A percentile compares a stretch with the other conserved stretches of the same genome.
These are phyloP conservation scores for Atta cephalotes DNA, from an alignment of 1,140 invertebrate species.

Conservation along the genomic window DNA sequence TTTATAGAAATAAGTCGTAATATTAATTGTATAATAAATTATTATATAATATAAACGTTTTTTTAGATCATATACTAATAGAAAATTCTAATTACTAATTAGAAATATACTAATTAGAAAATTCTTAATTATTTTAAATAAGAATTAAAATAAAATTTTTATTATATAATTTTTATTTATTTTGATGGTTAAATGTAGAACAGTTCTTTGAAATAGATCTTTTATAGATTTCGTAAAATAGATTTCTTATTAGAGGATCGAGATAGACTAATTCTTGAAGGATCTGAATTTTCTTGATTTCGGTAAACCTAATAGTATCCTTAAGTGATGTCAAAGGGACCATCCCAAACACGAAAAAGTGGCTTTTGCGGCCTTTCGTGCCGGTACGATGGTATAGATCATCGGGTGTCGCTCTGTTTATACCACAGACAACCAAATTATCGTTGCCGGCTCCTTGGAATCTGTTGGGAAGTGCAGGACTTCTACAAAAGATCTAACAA, in stretches of 20 bases:
- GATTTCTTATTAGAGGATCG: background rate
- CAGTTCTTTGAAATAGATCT: too few relatives aligned
- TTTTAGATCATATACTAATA: background rate
- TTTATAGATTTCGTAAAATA: background rate
- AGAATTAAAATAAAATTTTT: background rate
- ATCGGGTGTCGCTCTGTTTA: slow-evolving; percentile 85
- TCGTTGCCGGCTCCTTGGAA: slow-evolving; percentile 75
- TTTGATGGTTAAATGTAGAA: background rate
- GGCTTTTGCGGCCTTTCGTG: slow-evolving; percentile 82
- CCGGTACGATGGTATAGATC: slow-evolving; percentile 80
- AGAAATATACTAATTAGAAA: background rate
- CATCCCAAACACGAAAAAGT: slow-evolving; percentile 74
- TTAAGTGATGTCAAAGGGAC: slow-evolving; percentile 45
- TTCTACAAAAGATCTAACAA: slow-evolving; percentile 72
- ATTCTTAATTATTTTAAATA: background rate
- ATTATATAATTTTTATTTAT: background rate
- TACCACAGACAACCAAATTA: slow-evolving; percentile 86
- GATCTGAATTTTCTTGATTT: slow-evolving; percentile 9
- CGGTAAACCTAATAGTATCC: background rate
- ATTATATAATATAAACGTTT: background rate
- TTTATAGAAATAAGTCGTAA: background rate
- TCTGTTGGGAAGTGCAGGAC: slow-evolving; percentile 83
- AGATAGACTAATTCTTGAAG: background rate
- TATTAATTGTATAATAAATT: background rate
- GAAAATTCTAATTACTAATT: too few relatives aligned